Percentiles rank a stretch among this genome's conserved stretches.
phyloP scores from a whole-genome alignment of 2,797 vertebrate genomes.

The Echeneis naucrates region DNA sequence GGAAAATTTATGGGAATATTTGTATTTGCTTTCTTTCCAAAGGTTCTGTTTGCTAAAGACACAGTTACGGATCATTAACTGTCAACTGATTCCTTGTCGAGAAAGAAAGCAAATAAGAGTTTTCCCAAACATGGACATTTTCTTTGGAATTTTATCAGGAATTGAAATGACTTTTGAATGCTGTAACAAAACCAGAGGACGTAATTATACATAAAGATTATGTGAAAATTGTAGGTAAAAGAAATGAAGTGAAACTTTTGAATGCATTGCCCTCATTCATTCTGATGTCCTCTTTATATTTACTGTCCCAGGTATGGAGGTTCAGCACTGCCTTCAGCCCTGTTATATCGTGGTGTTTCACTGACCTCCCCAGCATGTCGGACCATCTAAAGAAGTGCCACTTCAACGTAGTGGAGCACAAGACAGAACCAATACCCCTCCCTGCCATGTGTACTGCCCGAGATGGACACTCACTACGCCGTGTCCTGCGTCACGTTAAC shows the following conservation, averaged over 20 bases:
- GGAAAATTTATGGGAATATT: too few species aligned
- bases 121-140: neutral
- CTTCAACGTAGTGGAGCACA: slow-evolving; percentile 91
- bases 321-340: slow-evolving; percentile 98
- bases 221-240: neutral
- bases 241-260: neutral
- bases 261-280: neutral
- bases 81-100: too few species aligned
- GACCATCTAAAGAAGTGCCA: slow-evolving; percentile 95
- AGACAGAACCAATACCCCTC: slow-evolving; percentile 93
- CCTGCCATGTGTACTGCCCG: slow-evolving; percentile 95
- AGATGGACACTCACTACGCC: slow-evolving; percentile 92
- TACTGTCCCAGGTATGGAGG: slow-evolving; percentile 90
- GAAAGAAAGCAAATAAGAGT: neutral
- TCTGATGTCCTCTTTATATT: neutral
- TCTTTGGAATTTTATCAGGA: neutral
- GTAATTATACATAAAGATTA: neutral
- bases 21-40: too few species aligned
- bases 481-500: slow-evolving; percentile 83
- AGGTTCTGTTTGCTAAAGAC: too few species aligned
- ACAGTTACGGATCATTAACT: neutral
- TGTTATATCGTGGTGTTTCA: slow-evolving; percentile 94
- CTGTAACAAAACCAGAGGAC: neutral
- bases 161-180: neutral
- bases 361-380: slow-evolving; percentile 95